Conservation (phyloP, 2,888 invertebrate genomes). For the Scaptomyza cyrtandrae region DNA sequence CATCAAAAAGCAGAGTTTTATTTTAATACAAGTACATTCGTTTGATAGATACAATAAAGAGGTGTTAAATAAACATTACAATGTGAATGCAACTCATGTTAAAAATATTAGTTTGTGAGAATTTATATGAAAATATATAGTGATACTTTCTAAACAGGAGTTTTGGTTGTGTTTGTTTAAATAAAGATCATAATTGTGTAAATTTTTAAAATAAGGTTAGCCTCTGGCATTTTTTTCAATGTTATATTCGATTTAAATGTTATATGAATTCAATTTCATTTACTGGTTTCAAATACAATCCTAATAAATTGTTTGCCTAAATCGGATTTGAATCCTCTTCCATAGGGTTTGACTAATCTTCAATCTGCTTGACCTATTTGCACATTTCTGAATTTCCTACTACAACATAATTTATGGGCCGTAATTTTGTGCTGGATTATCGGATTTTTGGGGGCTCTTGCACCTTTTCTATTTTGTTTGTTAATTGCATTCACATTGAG, state of each 20-base stretch:
- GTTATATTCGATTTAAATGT: no score
- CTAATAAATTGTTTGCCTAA: no score
- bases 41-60: not conserved
- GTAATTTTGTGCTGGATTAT: constrained; percentile 11
- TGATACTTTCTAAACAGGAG: no score
- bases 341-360: not conserved
- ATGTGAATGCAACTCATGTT: no score
- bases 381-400: not conserved
- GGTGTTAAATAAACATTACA: not conserved
- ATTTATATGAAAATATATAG: no score
- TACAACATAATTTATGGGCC: constrained; percentile 16
- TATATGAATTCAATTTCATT: no score
- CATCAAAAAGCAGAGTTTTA: constrained; percentile 2
- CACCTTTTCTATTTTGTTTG: constrained; percentile 24
- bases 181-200: no score
- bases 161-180: no score
- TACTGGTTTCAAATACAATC: no score
- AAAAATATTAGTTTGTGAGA: no score
- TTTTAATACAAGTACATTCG: not conserved
- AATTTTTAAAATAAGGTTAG: no score
- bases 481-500: constrained; percentile 68
- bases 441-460: constrained; percentile 9
- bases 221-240: no score
- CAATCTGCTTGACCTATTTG: constrained; percentile 2
- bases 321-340: not conserved